Evolutionary conservation across 2,113 vertebrate species (phyloP), one percentile per base, ranked within the genome.

Genomic region (Enhydra lutris): DNA sequence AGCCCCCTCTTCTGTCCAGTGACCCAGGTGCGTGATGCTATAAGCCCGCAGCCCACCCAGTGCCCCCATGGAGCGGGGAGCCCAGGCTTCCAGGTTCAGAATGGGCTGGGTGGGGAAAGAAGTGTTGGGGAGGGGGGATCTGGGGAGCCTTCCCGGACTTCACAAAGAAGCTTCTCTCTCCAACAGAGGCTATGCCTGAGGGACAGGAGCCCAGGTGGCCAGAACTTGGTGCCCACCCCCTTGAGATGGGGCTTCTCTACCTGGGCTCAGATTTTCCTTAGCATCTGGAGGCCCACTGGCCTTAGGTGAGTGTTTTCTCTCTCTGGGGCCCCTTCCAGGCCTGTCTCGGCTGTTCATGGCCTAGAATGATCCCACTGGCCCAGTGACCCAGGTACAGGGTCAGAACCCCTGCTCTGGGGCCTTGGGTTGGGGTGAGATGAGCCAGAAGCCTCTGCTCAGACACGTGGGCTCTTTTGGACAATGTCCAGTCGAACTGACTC

Each of bases 161-260:
- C 55, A 31, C 11, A 7, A 36, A 6, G 10, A 39, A 39, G n/a
- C 20, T 39, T 73, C n/a, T 39, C n/a, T 73, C n/a, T 39, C 50
- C 2, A 5, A 3, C 0, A 6, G 6, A 9, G 81, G 12, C 52
- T 24, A 0, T 6, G 18, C 42, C 3, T 26, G 5, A 15, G 24
- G 4, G 26, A 20, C 8, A 4, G 24, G 69, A 20, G 55, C 2
- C 78, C 8, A 2, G 34, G 82, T 23, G 67, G 45, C 57, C 26
- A 17, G 57, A 42, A 5, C 69, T 36, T 0, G 0, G 31, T 0
- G 24, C 24, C 6, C 3, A 26, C 34, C 23, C 18, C 18, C 26
- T 24, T 1, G 26, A 24, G 31, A 65, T 14, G 63, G 67, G 36
- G 36, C 69, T 36, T 9, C 18, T 59, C 59, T 57, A 36, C 57